Evolutionary conservation across 2,888 invertebrate genomes (phyloP), one percentile per base, ranked within the genome.

Genomic region (Drosophila lutescens): DNA sequence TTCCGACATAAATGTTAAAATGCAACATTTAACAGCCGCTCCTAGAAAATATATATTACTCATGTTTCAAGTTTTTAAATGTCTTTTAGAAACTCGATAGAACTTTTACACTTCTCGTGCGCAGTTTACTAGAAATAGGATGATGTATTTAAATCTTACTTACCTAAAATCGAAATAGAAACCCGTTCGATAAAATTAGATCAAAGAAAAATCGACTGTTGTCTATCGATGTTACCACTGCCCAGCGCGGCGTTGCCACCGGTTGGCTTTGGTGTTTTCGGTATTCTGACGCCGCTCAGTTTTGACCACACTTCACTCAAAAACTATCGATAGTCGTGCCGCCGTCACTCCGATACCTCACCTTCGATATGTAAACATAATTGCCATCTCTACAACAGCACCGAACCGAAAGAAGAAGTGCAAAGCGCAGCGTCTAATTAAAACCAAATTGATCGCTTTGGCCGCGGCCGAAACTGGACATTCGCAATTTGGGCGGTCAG

Each of bases 391-490:
- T 49, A 49, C 50, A 32, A 30, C 51, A 51, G 51, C 51, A 59
- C 54, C 55, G 41, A 54, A 30, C 54, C 41, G 41, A 41, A 61
- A 63, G 54, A 62, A 47, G 23, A 66, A 66, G 63, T 66, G 63
- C 66, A 66, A 63, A 62, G 66, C 63, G 67, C 65, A 63, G 67
- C 67, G 62, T 67, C 65, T 65, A 67, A 67, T 67, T 67, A 55
- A 67, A 50, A 50, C 54, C 49, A 56, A 55, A 56, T 67, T 67
- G 55, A 65, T 67, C 56, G 41, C 56, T 67, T 67, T 65, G 67
- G 69, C 58, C 47, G 60, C 60, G 47, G 69, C 47, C 58, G 32
- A 54, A 54, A 54, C 60, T 60, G 44, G 60, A 54, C 47, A 67
- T 43, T 54, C 36, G 32, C 15, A 59, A 59, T 69, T 47, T 69